These are phyloP conservation scores for Malurus elegans DNA, from an alignment of 2,113 vertebrate species.

Conservation along the genomic window DNA sequence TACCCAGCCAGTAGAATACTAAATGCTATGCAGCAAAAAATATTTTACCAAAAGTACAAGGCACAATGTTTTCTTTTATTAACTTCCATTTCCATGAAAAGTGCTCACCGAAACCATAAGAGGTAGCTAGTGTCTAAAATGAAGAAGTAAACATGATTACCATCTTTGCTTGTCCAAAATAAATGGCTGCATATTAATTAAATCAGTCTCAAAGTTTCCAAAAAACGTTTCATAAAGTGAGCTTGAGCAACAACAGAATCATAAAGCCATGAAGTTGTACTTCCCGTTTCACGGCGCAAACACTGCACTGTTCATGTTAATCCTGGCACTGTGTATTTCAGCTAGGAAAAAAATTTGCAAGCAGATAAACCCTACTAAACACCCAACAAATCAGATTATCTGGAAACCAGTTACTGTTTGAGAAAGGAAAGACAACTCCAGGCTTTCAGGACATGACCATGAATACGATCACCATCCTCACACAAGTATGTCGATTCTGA, in stretches of 20 bases:
- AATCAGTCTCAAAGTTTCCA: background rate
- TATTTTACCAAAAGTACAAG: background rate
- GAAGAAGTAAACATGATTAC: background rate
- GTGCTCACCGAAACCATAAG: background rate
- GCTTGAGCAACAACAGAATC: background rate
- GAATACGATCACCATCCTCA: background rate
- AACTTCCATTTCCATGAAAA: background rate
- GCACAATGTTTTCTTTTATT: background rate
- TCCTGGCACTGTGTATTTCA: background rate
- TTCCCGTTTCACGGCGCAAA: background rate
- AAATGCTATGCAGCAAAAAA: background rate
- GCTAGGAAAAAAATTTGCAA: background rate
- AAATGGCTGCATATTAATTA: background rate
- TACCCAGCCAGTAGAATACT: background rate
- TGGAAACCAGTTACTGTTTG: background rate
- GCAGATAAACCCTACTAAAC: background rate
- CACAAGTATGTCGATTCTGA: background rate
- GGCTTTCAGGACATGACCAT: background rate
- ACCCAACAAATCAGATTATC: background rate
- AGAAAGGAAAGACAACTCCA: background rate
- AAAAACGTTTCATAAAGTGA: background rate
- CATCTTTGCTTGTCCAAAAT: background rate
- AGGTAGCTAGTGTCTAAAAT: background rate
- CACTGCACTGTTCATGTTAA: background rate
- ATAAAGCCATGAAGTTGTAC: background rate